phyloP scores from a whole-genome alignment of 2,797 vertebrate genomes.

The Sarcophilus harrisii region DNA sequence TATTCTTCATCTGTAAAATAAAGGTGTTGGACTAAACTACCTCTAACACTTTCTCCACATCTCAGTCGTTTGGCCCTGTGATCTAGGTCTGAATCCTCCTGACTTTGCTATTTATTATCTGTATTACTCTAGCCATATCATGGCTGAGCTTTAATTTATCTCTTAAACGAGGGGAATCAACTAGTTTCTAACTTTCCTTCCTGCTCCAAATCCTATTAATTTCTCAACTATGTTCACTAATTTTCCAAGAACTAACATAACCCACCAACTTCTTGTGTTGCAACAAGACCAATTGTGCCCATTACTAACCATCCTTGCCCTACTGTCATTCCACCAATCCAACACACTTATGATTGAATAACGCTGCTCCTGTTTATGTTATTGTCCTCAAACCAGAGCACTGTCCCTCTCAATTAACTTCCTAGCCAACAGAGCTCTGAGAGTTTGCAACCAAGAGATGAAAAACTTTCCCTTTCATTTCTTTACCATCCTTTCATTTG shows the following conservation, averaged over 20 bases:
- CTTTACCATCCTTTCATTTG: slow-evolving; percentile 54
- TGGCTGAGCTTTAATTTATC: background rate
- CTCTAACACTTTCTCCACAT: background rate
- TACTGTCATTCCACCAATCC: slow-evolving; percentile 29
- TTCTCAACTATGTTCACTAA: background rate
- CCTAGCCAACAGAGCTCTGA: slow-evolving; percentile 57
- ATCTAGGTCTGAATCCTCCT: background rate
- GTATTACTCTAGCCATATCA: background rate
- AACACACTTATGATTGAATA: slow-evolving; percentile 75
- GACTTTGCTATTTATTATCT: background rate
- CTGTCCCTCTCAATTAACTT: slow-evolving; percentile 71
- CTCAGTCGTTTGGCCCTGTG: background rate
- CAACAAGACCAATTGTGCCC: background rate
- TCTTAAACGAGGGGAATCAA: background rate
- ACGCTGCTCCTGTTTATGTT: slow-evolving; percentile 59
- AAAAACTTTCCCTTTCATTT: slow-evolving; percentile 64
- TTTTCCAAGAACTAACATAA: background rate
- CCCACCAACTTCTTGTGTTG: background rate
- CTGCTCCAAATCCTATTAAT: background rate
- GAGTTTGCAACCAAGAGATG: slow-evolving; percentile 56
- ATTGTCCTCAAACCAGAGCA: slow-evolving; percentile 77
- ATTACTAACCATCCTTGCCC: slow-evolving; percentile 20
- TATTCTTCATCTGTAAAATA: background rate
- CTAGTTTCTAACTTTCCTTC: background rate
- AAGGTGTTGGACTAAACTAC: background rate